Conservation (phyloP, 2,113 vertebrate species). For the Sorex fumeus region DNA sequence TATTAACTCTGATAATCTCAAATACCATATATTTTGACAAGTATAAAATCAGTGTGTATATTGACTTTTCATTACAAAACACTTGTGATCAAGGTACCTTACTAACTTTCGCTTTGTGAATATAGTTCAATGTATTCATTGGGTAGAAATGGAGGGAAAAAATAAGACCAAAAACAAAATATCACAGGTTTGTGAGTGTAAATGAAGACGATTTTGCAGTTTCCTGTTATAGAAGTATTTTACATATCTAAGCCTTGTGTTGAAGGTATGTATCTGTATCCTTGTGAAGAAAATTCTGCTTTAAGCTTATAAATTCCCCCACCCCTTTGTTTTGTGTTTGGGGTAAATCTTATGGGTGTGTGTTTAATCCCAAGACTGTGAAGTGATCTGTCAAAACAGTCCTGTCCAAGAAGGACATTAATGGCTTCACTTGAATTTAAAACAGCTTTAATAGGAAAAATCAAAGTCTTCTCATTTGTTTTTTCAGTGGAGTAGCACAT, state of each 20-base stretch:
- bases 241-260: slow-evolving; percentile 59
- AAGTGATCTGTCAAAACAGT: slow-evolving; percentile 66
- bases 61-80: not conserved
- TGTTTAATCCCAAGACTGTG: slow-evolving; percentile 58
- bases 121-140: not conserved
- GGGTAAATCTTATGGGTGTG: slow-evolving; percentile 9
- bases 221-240: slow-evolving; percentile 49
- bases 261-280: slow-evolving; percentile 53
- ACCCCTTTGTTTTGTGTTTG: not conserved
- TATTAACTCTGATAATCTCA: not conserved
- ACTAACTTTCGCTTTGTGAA: not conserved
- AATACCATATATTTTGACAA: not conserved
- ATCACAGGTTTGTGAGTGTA: slow-evolving; percentile 22
- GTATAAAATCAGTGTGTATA: not conserved
- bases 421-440: slow-evolving; percentile 76
- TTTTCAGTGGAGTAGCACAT: slow-evolving; percentile 68
- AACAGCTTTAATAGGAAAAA: slow-evolving; percentile 67
- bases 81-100: not conserved
- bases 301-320: slow-evolving; percentile 19
- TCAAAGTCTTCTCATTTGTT: slow-evolving; percentile 70
- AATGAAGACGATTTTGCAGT: slow-evolving; percentile 27
- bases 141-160: not conserved
- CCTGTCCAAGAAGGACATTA: slow-evolving; percentile 29
- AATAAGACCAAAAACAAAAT: not conserved
- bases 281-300: slow-evolving; percentile 18